Evolutionary conservation across 2,888 invertebrate genomes (phyloP), one percentile per base, ranked within the genome.

Genomic region (Monochamus alternatus): DNA sequence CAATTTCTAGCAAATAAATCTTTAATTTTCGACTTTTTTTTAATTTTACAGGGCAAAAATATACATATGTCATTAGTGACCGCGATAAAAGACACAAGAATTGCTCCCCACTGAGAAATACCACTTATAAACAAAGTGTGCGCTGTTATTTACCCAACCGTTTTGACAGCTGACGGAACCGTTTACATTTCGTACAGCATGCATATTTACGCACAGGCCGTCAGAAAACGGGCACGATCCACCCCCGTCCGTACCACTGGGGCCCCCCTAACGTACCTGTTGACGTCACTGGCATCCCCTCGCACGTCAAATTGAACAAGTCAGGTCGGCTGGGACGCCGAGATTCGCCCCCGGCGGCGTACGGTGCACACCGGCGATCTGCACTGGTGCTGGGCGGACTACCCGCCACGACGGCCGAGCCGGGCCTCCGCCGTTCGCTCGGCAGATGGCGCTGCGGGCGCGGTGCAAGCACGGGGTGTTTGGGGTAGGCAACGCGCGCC

Each of bases 371-470:
- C 75, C 76, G 66, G 78, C 74, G 78, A 74, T 75, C 75, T 63
- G 72, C 79, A 80, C 79, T 80, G 78, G 73, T 74, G 68, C 75
- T 62, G 60, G 60, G 78, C 74, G 79, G 73, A 78, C 81, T 77
- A 78, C 77, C 44, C 30, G 30, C 10, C 77, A 70, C 78, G 80
- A 71, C 79, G 74, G 80, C 81, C 81, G 84, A 84, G 84, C 22
- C 84, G 84, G 83, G 83, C 84, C 83, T 38, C 84, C 78, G 81
- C 80, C 75, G 76, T 75, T 78, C 74, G 75, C 68, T 75, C 85
- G 80, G 80, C 83, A 84, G 84, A 84, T 85, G 85, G 83, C 85
- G 81, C 78, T 79, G 76, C 78, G 73, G 74, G 63, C 77, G 77
- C 62, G 2, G 44, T 22, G 30, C 44, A 64, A 44, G 38, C 51